Evolutionary conservation across 35 echinoderm and acorn worm species (phyloP).

Genomic region (Ophioderma brevispina): DNA sequence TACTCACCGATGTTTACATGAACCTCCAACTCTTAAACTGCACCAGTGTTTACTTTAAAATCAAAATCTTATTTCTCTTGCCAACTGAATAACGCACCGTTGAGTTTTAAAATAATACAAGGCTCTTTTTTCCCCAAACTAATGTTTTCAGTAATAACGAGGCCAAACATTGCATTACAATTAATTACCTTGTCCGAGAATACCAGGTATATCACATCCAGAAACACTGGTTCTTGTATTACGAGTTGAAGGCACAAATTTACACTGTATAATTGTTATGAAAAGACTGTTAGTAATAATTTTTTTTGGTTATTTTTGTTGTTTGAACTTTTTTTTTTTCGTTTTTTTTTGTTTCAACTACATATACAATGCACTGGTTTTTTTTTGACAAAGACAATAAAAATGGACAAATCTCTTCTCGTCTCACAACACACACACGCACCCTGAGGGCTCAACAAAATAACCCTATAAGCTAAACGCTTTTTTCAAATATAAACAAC

Average conservation of each 20-base stretch:
- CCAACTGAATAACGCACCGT: too few relatives aligned
- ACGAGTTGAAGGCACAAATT: slow-evolving; percentile 5
- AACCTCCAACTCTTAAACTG: slow-evolving; percentile 7
- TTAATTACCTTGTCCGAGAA: too few relatives aligned
- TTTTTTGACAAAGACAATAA: background rate
- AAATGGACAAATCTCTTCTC: background rate
- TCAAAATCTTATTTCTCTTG: too few relatives aligned
- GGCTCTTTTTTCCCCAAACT: too few relatives aligned
- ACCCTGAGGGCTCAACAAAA: background rate
- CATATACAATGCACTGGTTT: background rate
- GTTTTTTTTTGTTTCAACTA: background rate
- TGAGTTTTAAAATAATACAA: too few relatives aligned
- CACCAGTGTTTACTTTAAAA: background rate
- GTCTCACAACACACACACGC: background rate
- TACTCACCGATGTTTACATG: background rate
- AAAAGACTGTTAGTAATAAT: slow-evolving; percentile 11
- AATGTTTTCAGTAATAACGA: too few relatives aligned
- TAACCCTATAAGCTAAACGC: background rate
- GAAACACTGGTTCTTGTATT: slow-evolving; percentile 8
- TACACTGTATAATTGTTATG: background rate
- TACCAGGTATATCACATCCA: background rate
- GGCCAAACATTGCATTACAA: too few relatives aligned
- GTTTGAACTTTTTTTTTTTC: background rate
- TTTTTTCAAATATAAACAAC: background rate
- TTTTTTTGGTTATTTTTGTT: background rate